phyloP scores from a whole-genome alignment of 2,888 invertebrate species.

The Crematogaster levior region DNA sequence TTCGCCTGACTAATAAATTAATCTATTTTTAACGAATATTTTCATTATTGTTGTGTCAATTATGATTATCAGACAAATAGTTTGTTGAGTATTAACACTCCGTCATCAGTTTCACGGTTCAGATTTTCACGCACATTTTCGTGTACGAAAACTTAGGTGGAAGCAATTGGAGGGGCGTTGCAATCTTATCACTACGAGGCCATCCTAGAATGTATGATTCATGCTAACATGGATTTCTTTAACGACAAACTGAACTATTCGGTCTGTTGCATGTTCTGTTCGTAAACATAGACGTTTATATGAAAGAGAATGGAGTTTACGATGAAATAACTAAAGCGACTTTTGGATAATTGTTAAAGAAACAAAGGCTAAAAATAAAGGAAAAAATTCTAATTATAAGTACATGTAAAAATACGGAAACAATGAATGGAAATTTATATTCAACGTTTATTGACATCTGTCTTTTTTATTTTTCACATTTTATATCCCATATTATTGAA shows the following conservation, averaged over 20 bases:
- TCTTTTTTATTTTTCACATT: not conserved
- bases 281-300: not conserved
- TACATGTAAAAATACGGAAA: not conserved
- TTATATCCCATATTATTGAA: not conserved
- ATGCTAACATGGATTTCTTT: constrained; percentile 52
- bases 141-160: constrained; percentile 21
- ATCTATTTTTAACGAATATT: not conserved
- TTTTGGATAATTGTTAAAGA: not conserved
- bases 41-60: not conserved
- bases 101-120: not conserved
- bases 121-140: not conserved
- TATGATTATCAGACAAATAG: not conserved
- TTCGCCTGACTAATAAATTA: not conserved
- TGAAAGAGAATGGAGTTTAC: not conserved
- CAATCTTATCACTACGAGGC: constrained; percentile 72
- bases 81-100: not conserved
- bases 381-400: not conserved
- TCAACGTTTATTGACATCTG: not conserved
- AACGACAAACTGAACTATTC: constrained; percentile 10
- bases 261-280: not conserved
- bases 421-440: not conserved
- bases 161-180: constrained; percentile 31
- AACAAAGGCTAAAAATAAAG: not conserved
- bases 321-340: not conserved
- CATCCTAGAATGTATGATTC: constrained; percentile 65